Evolutionary conservation across 2,888 invertebrate species (phyloP).

Genomic region (Aradus depressus): DNA sequence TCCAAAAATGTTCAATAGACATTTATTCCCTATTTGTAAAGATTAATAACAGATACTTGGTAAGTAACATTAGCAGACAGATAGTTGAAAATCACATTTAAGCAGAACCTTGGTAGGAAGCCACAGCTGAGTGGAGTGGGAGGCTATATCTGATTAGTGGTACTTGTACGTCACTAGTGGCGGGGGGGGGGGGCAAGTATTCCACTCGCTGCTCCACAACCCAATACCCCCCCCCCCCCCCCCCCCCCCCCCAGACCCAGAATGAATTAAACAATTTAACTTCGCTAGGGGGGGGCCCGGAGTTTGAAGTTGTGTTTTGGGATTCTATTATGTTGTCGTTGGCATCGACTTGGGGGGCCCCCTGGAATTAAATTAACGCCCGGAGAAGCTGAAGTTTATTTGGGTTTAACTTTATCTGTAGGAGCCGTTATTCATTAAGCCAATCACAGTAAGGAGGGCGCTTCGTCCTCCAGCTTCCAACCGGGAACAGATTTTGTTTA

Average conservation of each 20-base stretch:
- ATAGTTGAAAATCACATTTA: too few relatives aligned
- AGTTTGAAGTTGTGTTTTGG: constrained; percentile 29
- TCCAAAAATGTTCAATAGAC: too few relatives aligned
- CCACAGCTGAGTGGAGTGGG: too few relatives aligned
- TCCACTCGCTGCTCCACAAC: too few relatives aligned
- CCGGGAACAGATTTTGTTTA: too few relatives aligned
- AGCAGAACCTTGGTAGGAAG: too few relatives aligned
- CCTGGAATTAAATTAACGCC: constrained; percentile 28
- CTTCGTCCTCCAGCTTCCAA: too few relatives aligned
- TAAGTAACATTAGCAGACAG: too few relatives aligned
- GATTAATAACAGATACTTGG: too few relatives aligned
- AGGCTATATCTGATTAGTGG: constrained; percentile 19
- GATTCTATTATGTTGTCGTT: constrained; percentile 30
- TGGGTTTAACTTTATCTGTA: constrained; percentile 29
- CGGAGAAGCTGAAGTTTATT: constrained; percentile 26
- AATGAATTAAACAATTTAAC: constrained; percentile 30
- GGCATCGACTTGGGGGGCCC: constrained; percentile 27
- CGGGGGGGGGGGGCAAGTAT: background rate
- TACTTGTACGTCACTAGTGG: constrained; percentile 14
- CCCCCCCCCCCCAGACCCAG: constrained; percentile 4
- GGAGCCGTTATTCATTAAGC: constrained; percentile 28
- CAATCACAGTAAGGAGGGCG: constrained; percentile 27
- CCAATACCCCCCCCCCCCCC: constrained; percentile 8
- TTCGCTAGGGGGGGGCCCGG: constrained; percentile 15
- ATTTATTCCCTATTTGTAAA: too few relatives aligned